These are phyloP conservation scores for Pseudoips prasinana DNA, from an alignment of 2,888 invertebrate genomes.

Conservation along the genomic window DNA sequence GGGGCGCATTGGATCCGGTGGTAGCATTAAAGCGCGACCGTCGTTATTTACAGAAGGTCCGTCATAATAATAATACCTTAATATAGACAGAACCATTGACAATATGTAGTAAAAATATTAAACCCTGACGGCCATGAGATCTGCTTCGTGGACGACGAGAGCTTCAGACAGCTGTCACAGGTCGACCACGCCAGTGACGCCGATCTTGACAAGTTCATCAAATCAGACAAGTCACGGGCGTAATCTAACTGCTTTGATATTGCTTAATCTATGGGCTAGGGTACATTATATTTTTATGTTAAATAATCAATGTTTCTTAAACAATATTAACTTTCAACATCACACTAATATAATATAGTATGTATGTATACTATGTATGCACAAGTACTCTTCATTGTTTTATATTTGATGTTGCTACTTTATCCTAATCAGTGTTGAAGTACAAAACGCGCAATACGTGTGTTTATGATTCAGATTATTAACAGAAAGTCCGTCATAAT, in stretches of 20 bases:
- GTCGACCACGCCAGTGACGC: slow-evolving; percentile 92
- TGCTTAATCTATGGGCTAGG: background rate
- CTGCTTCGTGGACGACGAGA: slow-evolving; percentile 98
- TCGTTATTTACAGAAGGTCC: too few relatives aligned
- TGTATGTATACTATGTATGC: slow-evolving; percentile 28
- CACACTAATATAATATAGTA: background rate
- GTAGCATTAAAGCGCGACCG: too few relatives aligned
- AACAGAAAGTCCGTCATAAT: too few relatives aligned
- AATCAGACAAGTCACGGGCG: slow-evolving; percentile 83
- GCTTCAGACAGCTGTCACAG: slow-evolving; percentile 92
- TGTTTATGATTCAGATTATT: too few relatives aligned
- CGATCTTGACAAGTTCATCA: slow-evolving; percentile 89
- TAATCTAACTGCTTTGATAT: slow-evolving; percentile 26
- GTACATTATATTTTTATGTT: background rate
- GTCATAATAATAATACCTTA: too few relatives aligned
- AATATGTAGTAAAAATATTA: too few relatives aligned
- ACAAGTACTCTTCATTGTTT: slow-evolving; percentile 6
- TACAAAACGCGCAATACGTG: too few relatives aligned
- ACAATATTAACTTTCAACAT: too few relatives aligned
- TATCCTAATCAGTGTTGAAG: too few relatives aligned
- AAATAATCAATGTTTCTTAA: too few relatives aligned
- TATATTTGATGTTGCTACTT: background rate
- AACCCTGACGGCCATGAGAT: slow-evolving; percentile 99
- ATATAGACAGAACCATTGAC: too few relatives aligned
- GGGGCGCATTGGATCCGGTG: too few relatives aligned